A percentile compares a stretch with the other conserved stretches of the same genome.
These are phyloP conservation scores for Drosophila micromelanica DNA, from an alignment of 1,140 invertebrate species.

Conservation along the genomic window DNA sequence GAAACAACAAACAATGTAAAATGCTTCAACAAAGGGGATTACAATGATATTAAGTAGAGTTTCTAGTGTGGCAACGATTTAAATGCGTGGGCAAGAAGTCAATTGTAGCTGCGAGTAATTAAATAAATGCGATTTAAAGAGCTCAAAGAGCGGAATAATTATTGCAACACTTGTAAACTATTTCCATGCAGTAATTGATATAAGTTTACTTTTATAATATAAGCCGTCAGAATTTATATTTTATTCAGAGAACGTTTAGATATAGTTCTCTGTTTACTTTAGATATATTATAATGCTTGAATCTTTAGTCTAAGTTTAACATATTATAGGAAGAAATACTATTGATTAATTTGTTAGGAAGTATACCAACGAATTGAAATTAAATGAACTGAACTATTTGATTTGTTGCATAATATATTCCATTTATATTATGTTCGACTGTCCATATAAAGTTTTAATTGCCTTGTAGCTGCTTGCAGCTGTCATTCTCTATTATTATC, in stretches of 20 bases:
- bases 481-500: slow-evolving; percentile 6
- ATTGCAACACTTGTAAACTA: not conserved
- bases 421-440: not conserved
- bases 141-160: slow-evolving; percentile 2
- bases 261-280: too few relatives aligned
- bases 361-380: not conserved
- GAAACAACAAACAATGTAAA: slow-evolving; percentile 10
- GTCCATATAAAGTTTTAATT: slow-evolving; percentile 14
- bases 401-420: not conserved
- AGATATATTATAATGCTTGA: too few relatives aligned
- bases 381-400: not conserved
- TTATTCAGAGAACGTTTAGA: too few relatives aligned
- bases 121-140: not conserved
- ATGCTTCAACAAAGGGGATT: not conserved
- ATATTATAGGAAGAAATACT: too few relatives aligned
- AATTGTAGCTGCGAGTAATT: slow-evolving; percentile 2
- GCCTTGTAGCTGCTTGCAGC: slow-evolving; percentile 17
- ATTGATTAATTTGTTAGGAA: too few relatives aligned
- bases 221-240: too few relatives aligned
- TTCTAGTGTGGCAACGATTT: not conserved
- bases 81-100: not conserved
- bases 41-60: not conserved
- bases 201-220: too few relatives aligned
- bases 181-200: not conserved
- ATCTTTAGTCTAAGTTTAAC: too few relatives aligned